These are phyloP conservation scores for Knipowitschia caucasica DNA, from an alignment of 2,797 vertebrate species.

Conservation along the genomic window DNA sequence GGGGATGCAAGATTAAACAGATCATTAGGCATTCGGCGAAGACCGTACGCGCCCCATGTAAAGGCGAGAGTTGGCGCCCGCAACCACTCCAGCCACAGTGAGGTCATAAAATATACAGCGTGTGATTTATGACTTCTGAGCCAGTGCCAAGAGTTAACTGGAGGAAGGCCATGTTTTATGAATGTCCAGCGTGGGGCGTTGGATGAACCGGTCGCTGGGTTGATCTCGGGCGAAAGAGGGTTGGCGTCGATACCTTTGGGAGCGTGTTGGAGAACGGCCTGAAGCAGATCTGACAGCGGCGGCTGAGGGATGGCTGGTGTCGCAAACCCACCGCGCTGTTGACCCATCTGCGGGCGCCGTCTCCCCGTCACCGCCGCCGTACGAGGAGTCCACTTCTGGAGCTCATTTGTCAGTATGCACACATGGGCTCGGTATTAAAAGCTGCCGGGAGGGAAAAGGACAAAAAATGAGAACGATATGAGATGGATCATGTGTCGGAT, in stretches of 20 bases:
- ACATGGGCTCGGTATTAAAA: background rate
- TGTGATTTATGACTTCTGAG: constrained; percentile 73
- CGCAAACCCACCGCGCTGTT: constrained; percentile 31
- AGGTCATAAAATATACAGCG: constrained; percentile 76
- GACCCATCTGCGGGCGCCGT: background rate
- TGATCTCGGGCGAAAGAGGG: constrained; percentile 62
- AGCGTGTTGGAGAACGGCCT: constrained; percentile 36
- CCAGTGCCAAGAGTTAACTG: constrained; percentile 62
- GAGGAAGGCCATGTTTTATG: constrained; percentile 78
- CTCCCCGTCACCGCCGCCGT: background rate
- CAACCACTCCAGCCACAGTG: constrained; percentile 60
- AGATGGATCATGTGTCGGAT: background rate
- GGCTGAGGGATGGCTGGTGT: constrained; percentile 30
- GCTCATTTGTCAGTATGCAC: background rate
- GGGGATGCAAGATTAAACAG: constrained; percentile 34
- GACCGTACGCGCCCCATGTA: constrained; percentile 34
- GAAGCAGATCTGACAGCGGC: constrained; percentile 34
- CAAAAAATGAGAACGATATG: background rate
- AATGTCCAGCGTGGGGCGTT: constrained; percentile 66
- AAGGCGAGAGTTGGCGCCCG: constrained; percentile 47
- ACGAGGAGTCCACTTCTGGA: background rate
- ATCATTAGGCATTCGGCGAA: constrained; percentile 42
- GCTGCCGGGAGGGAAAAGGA: background rate
- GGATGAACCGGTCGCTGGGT: constrained; percentile 73
- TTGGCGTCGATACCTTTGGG: constrained; percentile 57